phyloP scores from a whole-genome alignment of 2,888 invertebrate genomes.

The Molanna angustata region DNA sequence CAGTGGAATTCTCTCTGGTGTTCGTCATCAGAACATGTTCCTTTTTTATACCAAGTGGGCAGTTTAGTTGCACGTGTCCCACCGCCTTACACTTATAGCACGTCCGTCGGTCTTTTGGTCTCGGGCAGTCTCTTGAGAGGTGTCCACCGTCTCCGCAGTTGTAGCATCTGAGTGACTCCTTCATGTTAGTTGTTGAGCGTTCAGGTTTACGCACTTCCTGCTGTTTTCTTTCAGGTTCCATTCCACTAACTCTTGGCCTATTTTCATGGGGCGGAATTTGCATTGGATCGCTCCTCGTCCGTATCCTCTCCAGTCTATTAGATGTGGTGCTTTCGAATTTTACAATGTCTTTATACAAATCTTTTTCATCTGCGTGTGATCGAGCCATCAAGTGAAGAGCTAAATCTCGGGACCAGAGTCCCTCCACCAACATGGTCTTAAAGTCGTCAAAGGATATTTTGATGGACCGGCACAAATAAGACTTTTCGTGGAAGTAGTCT shows the following conservation, averaged over 20 bases:
- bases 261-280: no score
- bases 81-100: not conserved
- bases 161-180: not conserved
- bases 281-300: no score
- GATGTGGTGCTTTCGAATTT: not conserved
- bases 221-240: no score
- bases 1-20: no score
- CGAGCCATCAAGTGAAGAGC: slow-evolving; percentile 2
- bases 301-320: not conserved
- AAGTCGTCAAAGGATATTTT: not conserved
- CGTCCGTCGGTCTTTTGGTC: not conserved
- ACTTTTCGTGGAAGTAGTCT: not conserved
- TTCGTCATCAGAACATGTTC: not conserved
- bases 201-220: no score
- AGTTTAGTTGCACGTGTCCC: not conserved
- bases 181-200: no score
- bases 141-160: not conserved
- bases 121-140: not conserved
- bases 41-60: no score
- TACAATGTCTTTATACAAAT: not conserved
- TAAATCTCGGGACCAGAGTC: not conserved
- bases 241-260: no score
- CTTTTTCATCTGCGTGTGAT: not conserved
- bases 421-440: not conserved
- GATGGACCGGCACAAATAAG: not conserved